Percentiles rank a stretch among this genome's conserved stretches.
Evolutionary conservation across 1,140 invertebrate species (phyloP).

Genomic region (Bombus breviceps): DNA sequence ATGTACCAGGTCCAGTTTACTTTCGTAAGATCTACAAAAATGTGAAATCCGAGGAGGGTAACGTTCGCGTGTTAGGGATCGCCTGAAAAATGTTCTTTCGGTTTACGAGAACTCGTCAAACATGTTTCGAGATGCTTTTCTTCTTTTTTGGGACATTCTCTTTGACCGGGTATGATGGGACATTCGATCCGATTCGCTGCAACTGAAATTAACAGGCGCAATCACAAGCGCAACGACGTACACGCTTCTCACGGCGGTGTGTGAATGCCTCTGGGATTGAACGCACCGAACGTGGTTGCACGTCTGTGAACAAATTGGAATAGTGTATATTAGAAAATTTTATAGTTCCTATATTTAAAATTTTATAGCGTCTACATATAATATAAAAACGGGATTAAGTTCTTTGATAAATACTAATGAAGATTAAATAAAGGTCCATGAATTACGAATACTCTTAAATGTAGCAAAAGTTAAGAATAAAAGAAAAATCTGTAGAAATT

Average conservation of each 20-base stretch:
- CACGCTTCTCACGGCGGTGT: slow-evolving; percentile 82
- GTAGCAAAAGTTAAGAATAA: background rate
- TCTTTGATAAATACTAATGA: background rate
- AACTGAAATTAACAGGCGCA: slow-evolving; percentile 82
- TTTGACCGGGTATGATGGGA: slow-evolving; percentile 9
- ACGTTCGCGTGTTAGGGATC: background rate
- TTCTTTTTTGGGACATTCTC: slow-evolving; percentile 3
- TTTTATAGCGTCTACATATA: background rate
- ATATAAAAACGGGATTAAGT: background rate
- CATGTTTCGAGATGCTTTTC: slow-evolving; percentile 11
- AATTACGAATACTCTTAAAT: background rate
- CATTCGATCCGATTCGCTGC: background rate
- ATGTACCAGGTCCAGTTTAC: background rate
- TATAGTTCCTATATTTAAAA: too few species aligned
- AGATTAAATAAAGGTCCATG: background rate
- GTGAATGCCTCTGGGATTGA: slow-evolving; percentile 81
- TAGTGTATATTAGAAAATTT: background rate
- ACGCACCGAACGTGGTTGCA: slow-evolving; percentile 86
- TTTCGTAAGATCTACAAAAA: background rate
- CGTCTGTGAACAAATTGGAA: slow-evolving; percentile 79
- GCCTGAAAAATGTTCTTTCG: slow-evolving; percentile 13
- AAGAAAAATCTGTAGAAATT: too few species aligned
- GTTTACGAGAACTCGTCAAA: slow-evolving; percentile 15
- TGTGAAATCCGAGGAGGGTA: background rate
- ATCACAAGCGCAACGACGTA: slow-evolving; percentile 86